Base-by-base conservation (phyloP, 2,113 vertebrate species). In the Mohoua ochrocephala region DNA sequence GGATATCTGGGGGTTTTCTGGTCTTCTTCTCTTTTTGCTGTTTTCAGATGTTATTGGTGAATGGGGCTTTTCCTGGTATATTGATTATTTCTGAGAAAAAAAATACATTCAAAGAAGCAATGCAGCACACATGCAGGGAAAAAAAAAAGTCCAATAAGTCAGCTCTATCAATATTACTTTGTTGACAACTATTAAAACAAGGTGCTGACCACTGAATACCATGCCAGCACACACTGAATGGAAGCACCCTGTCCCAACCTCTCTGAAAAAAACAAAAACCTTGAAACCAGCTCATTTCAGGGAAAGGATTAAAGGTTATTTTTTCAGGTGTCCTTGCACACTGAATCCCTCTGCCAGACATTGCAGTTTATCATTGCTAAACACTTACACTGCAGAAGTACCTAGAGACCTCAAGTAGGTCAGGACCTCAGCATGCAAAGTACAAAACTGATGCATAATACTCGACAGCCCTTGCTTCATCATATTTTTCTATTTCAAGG, bases 401-500 rank as follows among this genome's bases (percentile, higher is more conserved):
- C 45, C 67, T 39, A 50, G 65, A 76, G 87, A 53, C 50, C 63
- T 76, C 63, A 91, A 85, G 37, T 30, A 91, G 60, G 83, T 71
- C 88, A 87, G 47, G 39, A 84, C 76, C 69, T 70, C 80, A 59
- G 68, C 52, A 90, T 5, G n/a, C 67, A 53, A 59, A 41, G 69
- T 63, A 84, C 56, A 73, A 64, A 92, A 89, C 16, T 91, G 14
- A 89, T 49, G 50, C 64, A 81, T 44, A 89, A 81, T 44, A 84
- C 69, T 78, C 71, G 64, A 78, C 76, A 96, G 73, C 23, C 75
- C 37, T 64, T 84, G 60, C 30, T 79, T 96, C 88, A 74, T 56
- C 85, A 31, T 87, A 84, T 89, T 94, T 90, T 90, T 77, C 93
- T 78, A 50, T 93, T 95, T 94, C 61, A 64, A 68, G 53, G 39